Base-by-base conservation (phyloP, 2,888 invertebrate genomes). In the Cephonodes hylas region DNA sequence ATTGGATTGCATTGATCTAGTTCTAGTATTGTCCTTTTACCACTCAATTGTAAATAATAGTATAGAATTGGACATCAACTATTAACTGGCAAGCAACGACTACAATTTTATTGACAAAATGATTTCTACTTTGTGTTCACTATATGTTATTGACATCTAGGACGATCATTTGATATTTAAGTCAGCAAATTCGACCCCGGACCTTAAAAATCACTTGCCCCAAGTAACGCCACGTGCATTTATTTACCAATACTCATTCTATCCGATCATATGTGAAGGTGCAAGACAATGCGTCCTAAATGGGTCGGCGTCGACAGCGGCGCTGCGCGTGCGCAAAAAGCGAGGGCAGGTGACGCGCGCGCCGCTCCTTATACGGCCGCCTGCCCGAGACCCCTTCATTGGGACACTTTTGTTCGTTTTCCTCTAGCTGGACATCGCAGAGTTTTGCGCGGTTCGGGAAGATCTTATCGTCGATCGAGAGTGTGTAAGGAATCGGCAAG, bases 241-340 rank as follows among this genome's bases (percentile, higher is more conserved):
- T n/a, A 3, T n/a, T n/a, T n/a, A 3, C 2, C 38, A 13, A 38
- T 20, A 8, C 20, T 0, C 10, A 10, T 38, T 13, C 15, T 15
- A 10, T 34, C 10, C 8, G 10, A 8, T 31, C 34, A n/a, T 48
- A 60, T 23, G 38, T 22, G n/a, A 10, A 8, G 13, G 27, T 25
- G 6, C 4, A 25, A 60, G 15, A 59, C 59, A 53, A 53, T 60
- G 42, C 13, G 25, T 42, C 38, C 42, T 60, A 60, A 60, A 60
- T 60, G 18, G 53, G 23, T 10, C 23, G 38, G 42, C 38, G 48
- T 60, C 38, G 46, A 22, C 46, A 22, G 15, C 45, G 59, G 59
- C 60, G 46, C 48, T 18, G 42, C 42, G 25, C 25, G 23, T 23
- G 20, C 25, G 18, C 53, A 60, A 60, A 60, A 60, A 42, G 48